Evolutionary conservation across 2,797 vertebrate genomes (phyloP), one percentile per base, ranked within the genome.

Genomic region (Basileuterus tristriatus): DNA sequence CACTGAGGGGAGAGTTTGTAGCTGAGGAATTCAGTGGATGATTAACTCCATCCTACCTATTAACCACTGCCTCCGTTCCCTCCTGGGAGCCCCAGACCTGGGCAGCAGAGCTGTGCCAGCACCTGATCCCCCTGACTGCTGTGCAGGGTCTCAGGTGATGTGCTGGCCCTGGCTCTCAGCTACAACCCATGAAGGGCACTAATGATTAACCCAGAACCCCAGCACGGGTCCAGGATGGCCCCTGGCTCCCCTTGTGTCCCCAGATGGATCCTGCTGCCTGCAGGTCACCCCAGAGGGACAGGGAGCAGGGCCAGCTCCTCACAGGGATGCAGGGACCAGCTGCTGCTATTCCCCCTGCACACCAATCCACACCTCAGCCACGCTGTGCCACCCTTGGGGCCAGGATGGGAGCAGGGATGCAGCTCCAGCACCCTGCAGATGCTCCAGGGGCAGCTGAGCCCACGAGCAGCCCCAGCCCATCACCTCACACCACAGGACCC

Each of bases 141-240:
- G 32, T 15, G 85, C 36, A 36, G 59, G 82, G 79, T 3, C 49
- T 90, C 91, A 95, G 96, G 52, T 93, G 97, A 87, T 80, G 74
- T 0, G 3, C 26, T 0, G 16, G 53, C 32, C 67, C 81, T 64
- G 47, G 55, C 82, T 92, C 2, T 3, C 37, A 83, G 82, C 63
- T 53, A 23, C 80, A 90, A 47, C 26, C 8, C 75, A 85, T 82
- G 36, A 84, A 52, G 9, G 0, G 39, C 50, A 89, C 46, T 20
- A 97, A 97, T 96, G 69, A 97, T 97, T 96, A 97, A 97, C 74
- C 90, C 83, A 63, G 60, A 87, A 56, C 19, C 82, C 58, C 2
- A 0, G 84, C 76, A 59, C 23, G 8, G 62, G 12, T 5, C 72
- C 67, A 17, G 0, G 32, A n/a, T 6, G 67, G 78, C 86, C 64